Conservation (phyloP, 2,113 vertebrate species). For the Alces alces region DNA sequence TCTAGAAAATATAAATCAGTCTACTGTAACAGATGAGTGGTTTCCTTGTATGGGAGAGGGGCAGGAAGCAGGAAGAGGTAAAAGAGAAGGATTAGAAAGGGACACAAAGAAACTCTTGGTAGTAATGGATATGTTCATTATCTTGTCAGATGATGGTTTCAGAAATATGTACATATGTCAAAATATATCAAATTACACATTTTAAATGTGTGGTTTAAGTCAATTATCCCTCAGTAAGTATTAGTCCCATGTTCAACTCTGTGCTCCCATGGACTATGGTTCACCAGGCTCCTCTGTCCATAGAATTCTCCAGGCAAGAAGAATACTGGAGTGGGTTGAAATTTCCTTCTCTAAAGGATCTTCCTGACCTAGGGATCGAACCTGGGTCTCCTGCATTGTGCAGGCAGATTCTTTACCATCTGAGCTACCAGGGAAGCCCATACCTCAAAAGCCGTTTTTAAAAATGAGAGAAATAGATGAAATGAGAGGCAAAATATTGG, state of each 20-base stretch:
- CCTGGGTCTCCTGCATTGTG: not conserved
- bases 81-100: not conserved
- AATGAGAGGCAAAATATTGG: not conserved
- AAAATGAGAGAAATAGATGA: not conserved
- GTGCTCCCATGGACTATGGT: not conserved
- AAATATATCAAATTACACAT: not conserved
- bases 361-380: not conserved
- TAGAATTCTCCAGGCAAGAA: not conserved
- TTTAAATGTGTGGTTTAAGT: not conserved
- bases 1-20: no score
- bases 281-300: not conserved
- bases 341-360: not conserved
- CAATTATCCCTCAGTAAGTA: not conserved
- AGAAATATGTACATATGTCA: not conserved
- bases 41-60: no score
- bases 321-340: not conserved
- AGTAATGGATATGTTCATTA: not conserved
- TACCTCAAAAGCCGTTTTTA: not conserved
- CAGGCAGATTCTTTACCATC: not conserved
- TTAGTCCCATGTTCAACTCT: not conserved
- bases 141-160: not conserved
- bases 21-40: no score
- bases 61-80: not conserved
- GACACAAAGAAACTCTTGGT: not conserved
- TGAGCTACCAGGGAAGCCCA: not conserved